phyloP scores from a whole-genome alignment of 35 echinoderm and acorn worm genomes.

The Ptychodera flava region DNA sequence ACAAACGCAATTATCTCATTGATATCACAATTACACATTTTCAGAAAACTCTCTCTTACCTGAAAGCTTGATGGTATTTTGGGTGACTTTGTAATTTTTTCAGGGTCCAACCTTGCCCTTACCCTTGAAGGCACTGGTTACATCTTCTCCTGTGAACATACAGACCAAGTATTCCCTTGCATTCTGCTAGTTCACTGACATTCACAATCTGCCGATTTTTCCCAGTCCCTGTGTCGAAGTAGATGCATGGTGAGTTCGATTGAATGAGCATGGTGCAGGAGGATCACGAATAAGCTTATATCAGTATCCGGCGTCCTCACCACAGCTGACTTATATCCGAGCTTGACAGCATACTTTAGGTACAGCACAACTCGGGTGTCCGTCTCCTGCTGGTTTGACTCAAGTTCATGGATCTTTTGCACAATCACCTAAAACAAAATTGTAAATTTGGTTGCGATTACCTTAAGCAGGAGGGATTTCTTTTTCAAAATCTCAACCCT shows the following conservation, averaged over 20 bases:
- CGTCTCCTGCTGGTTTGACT: conserved; percentile 47
- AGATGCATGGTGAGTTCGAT: conserved; percentile 11
- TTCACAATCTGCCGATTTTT: conserved; percentile 51
- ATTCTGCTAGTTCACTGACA: conserved; percentile 49
- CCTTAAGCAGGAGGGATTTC: neutral
- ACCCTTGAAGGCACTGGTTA: conserved; percentile 59
- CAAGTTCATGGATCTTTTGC: conserved; percentile 26
- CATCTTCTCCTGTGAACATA: conserved; percentile 52
- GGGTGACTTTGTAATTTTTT: conserved; percentile 57
- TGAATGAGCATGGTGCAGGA: conserved; percentile 37
- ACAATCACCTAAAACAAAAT: conserved; percentile 34
- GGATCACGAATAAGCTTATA: conserved; percentile 63
- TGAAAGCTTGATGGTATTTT: conserved; percentile 43
- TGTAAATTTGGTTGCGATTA: neutral
- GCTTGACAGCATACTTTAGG: conserved; percentile 25
- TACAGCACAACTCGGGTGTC: conserved; percentile 51
- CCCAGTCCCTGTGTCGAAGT: conserved; percentile 30
- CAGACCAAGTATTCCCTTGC: conserved; percentile 24
- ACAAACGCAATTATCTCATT: too few species aligned
- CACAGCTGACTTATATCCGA: conserved; percentile 46
- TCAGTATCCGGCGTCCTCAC: conserved; percentile 48
- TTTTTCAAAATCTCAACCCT: neutral
- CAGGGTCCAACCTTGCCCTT: conserved; percentile 59
- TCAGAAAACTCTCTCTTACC: too few species aligned
- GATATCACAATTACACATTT: too few species aligned